Evolutionary conservation across 2,888 invertebrate genomes (phyloP).

Genomic region (Exephanes ischioxanthus): DNA sequence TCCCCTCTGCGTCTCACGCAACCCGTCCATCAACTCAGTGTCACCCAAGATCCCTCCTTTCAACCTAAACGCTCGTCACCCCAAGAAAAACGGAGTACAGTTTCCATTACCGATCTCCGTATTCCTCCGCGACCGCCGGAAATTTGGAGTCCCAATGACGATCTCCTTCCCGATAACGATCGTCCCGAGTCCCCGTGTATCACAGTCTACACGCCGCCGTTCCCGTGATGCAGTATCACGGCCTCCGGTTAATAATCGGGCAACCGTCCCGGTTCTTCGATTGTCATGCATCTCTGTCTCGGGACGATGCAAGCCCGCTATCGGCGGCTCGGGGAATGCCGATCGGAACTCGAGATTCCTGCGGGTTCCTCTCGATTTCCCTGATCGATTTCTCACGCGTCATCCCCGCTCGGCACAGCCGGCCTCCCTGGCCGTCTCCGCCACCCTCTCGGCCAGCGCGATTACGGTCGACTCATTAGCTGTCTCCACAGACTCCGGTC

Average conservation of each 20-base stretch:
- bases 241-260: conserved; percentile 55
- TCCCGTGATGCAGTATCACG: not conserved
- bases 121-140: not conserved
- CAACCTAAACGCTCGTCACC: no score
- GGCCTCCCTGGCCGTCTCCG: not conserved
- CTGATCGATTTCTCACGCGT: conserved; percentile 63
- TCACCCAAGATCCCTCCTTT: no score
- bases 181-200: conserved; percentile 34
- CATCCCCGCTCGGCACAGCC: conserved; percentile 9
- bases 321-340: conserved; percentile 24
- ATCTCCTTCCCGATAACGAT: conserved; percentile 47
- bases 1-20: no score
- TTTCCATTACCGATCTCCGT: no score
- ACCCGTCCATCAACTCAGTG: no score
- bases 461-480: conserved; percentile 80
- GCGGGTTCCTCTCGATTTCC: conserved; percentile 58
- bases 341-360: conserved; percentile 66
- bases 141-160: conserved; percentile 11
- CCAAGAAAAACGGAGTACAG: no score
- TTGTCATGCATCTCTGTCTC: conserved; percentile 48
- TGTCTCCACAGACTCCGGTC: conserved; percentile 67
- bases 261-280: conserved; percentile 27
- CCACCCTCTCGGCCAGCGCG: conserved; percentile 61
- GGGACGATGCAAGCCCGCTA: conserved; percentile 1
- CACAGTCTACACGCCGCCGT: conserved; percentile 9